These are phyloP conservation scores for Sisyra terminalis DNA, from an alignment of 2,888 invertebrate species.

Conservation along the genomic window DNA sequence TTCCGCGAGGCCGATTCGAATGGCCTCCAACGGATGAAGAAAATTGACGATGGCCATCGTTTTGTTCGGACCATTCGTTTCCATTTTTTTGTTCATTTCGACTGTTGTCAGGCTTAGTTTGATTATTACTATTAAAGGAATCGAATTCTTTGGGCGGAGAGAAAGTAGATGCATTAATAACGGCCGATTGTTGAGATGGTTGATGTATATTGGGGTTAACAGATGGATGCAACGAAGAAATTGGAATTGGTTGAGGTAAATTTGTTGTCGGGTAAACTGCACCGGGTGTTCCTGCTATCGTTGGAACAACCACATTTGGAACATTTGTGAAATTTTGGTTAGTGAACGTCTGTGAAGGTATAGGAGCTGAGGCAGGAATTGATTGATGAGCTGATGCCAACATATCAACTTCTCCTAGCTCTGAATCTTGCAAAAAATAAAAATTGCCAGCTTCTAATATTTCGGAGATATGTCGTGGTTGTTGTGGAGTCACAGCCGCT, in stretches of 20 bases:
- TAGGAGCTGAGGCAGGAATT: constrained; percentile 26
- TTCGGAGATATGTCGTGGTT: constrained; percentile 49
- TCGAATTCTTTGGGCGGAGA: constrained; percentile 5
- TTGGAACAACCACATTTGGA: constrained; percentile 28
- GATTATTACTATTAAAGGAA: background rate
- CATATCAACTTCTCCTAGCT: constrained; percentile 56
- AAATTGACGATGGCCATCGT: background rate
- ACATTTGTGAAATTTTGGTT: constrained; percentile 56
- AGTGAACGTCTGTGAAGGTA: constrained; percentile 72
- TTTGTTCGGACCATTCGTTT: constrained; percentile 21
- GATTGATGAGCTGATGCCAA: constrained; percentile 23
- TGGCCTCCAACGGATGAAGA: constrained; percentile 15
- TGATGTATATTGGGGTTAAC: constrained; percentile 3
- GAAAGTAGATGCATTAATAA: background rate
- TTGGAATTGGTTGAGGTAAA: constrained; percentile 36
- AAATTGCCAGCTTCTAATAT: constrained; percentile 63
- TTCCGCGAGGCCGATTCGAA: background rate
- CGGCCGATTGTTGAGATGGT: background rate
- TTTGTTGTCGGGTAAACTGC: constrained; percentile 36
- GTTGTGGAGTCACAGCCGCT: constrained; percentile 29
- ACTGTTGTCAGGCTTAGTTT: background rate
- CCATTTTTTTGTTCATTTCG: constrained; percentile 13
- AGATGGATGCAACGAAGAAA: constrained; percentile 29
- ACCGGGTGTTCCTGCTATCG: constrained; percentile 34
- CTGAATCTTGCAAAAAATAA: constrained; percentile 79